phyloP scores from a whole-genome alignment of 2,888 invertebrate species.

The Chironomus tentans region DNA sequence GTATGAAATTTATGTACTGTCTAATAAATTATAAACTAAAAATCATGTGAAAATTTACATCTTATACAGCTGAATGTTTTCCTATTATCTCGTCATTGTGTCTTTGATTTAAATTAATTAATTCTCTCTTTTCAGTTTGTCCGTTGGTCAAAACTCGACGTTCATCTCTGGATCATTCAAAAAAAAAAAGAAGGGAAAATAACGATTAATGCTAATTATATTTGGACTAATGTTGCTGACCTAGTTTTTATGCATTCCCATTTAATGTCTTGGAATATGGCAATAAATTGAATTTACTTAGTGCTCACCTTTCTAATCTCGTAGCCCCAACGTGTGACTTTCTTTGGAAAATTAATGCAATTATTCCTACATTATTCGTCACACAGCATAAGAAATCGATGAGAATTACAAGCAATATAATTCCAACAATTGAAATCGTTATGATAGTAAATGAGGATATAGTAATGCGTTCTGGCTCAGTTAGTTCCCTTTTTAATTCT shows the following conservation, averaged over 20 bases:
- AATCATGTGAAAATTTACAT: background rate
- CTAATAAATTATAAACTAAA: too few species aligned
- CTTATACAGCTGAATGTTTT: slow-evolving; percentile 75
- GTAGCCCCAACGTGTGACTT: slow-evolving; percentile 30
- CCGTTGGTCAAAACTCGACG: background rate
- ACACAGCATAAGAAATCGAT: slow-evolving; percentile 78
- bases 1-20: too few species aligned
- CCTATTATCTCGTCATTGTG: slow-evolving; percentile 73
- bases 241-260: too few species aligned
- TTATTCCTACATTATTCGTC: slow-evolving; percentile 53
- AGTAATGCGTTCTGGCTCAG: background rate
- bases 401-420: slow-evolving; percentile 68
- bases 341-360: slow-evolving; percentile 55
- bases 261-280: background rate
- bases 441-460: slow-evolving; percentile 58
- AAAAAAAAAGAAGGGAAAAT: background rate
- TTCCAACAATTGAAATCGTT: slow-evolving; percentile 73
- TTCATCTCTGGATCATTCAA: background rate
- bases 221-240: too few species aligned
- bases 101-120: slow-evolving; percentile 67
- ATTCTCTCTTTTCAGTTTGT: slow-evolving; percentile 48
- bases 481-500: background rate
- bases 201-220: background rate
- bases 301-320: slow-evolving; percentile 64
- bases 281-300: slow-evolving; percentile 50